phyloP scores from a whole-genome alignment of 1,140 invertebrate genomes.

The Psilanteris sp. region DNA sequence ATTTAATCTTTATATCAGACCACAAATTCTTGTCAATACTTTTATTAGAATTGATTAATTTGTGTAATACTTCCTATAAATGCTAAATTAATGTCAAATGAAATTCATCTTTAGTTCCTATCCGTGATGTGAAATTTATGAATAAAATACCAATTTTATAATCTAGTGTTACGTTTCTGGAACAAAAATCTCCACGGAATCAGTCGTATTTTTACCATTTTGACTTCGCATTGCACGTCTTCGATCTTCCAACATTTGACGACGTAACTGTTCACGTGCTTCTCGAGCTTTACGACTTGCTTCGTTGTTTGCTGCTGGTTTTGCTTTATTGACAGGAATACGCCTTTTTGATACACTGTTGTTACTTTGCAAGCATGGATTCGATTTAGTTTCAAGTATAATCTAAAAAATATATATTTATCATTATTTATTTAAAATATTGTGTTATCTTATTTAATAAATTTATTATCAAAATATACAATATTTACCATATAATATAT shows the following conservation, averaged over 20 bases:
- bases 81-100: conserved; percentile 12
- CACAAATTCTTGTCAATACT: conserved; percentile 8
- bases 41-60: background rate
- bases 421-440: too few relatives aligned
- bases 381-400: conserved; percentile 19
- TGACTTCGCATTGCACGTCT: conserved; percentile 84
- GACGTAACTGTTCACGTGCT: conserved; percentile 88
- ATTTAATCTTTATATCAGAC: conserved; percentile 1
- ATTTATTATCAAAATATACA: too few relatives aligned
- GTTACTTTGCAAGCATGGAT: conserved; percentile 9
- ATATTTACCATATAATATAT: too few relatives aligned
- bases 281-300: conserved; percentile 81
- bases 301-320: conserved; percentile 74
- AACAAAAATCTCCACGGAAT: conserved; percentile 83
- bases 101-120: conserved; percentile 29
- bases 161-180: conserved; percentile 79
- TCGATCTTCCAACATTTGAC: conserved; percentile 89
- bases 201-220: conserved; percentile 73
- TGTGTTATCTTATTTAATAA: too few relatives aligned
- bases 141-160: background rate
- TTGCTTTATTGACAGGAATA: conserved; percentile 69
- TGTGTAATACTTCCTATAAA: conserved; percentile 10
- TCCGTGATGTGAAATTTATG: conserved; percentile 3
- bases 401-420: conserved; percentile 42
- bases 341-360: conserved; percentile 37